A percentile compares a stretch with the other conserved stretches of the same genome.
These are phyloP conservation scores for Channa striata DNA, from an alignment of 2,797 vertebrate species.

Conservation along the genomic window DNA sequence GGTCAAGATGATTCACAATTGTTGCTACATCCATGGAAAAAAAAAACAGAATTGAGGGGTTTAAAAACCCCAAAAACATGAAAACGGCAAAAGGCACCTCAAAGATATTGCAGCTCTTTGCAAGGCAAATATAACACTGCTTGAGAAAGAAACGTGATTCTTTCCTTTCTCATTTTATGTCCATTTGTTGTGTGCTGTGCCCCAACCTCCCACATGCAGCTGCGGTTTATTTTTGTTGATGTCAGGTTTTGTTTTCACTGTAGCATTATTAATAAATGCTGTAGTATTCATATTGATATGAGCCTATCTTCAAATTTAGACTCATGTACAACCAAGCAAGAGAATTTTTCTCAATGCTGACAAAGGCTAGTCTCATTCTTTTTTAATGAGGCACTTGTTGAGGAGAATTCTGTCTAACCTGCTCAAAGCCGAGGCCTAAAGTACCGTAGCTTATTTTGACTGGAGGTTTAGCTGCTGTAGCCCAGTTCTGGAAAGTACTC, in stretches of 20 bases:
- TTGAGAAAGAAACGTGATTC: not conserved
- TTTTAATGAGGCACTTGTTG: too few species aligned
- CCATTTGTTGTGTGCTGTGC: not conserved
- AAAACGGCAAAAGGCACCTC: not conserved
- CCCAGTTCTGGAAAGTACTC: too few species aligned
- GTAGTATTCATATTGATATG: not conserved
- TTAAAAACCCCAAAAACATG: constrained; percentile 5
- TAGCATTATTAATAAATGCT: constrained; percentile 6
- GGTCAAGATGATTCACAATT: not conserved
- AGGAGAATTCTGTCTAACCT: too few species aligned
- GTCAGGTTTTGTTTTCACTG: constrained; percentile 5
- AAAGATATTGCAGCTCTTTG: not conserved
- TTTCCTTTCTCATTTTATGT: not conserved
- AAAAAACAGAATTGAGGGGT: not conserved
- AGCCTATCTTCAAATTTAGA: not conserved
- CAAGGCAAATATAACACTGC: not conserved
- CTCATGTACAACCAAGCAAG: not conserved
- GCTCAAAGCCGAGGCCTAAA: too few species aligned
- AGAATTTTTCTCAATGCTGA: too few species aligned
- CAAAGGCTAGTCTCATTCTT: too few species aligned
- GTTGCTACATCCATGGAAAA: constrained; percentile 15
- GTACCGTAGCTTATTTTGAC: not conserved
- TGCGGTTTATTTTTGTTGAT: constrained; percentile 1
- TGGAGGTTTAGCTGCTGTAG: not conserved
- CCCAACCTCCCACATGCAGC: constrained; percentile 19